Evolutionary conservation across 2,888 invertebrate species (phyloP), one percentile per base, ranked within the genome.

Genomic region (Patella depressa): DNA sequence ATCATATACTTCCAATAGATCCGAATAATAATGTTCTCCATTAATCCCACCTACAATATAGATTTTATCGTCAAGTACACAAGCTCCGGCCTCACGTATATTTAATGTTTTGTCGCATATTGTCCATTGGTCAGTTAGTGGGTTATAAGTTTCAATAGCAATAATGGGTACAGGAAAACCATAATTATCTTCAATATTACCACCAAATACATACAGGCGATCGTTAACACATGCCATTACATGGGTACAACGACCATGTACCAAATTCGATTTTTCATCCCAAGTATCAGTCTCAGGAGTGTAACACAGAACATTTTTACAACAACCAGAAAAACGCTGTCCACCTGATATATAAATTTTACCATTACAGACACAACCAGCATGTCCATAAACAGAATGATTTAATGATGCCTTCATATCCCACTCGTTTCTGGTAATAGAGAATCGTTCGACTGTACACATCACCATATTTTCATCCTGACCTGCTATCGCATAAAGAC

Each of bases 401-500:
- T 84, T 85, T 69, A 90, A 83, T 1, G 89, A 86, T 19, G 86
- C 83, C 70, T 86, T 86, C 79, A 86, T 82, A 65, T 88, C 88
- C 91, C 91, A 91, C 69, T 91, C 90, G 78, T 91, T 90, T 15
- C 83, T 85, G 1, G 84, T 86, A 29, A 90, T 89, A 73, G 87
- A 85, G 82, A 88, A 90, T 79, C 88, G 85, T 79, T 91, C 91
- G 59, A 90, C 86, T 2, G 90, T 89, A 79, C 88, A 89, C 88
- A 90, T 90, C n/a, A 91, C 89, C 79, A 88, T 87, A 80, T 90
- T 90, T 81, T 91, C 90, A 83, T 91, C 91, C 82, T 91, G 90
- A 0, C 90, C 91, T 11, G 88, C 90, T 9, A 91, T 85, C 0
- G 90, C 89, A 78, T 88, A 90, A 72, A 91, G 77, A 70, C 85